A percentile compares a stretch with the other conserved stretches of the same genome.
Evolutionary conservation across 1,140 invertebrate species (phyloP).

Genomic region (Polypedilum vanderplanki): DNA sequence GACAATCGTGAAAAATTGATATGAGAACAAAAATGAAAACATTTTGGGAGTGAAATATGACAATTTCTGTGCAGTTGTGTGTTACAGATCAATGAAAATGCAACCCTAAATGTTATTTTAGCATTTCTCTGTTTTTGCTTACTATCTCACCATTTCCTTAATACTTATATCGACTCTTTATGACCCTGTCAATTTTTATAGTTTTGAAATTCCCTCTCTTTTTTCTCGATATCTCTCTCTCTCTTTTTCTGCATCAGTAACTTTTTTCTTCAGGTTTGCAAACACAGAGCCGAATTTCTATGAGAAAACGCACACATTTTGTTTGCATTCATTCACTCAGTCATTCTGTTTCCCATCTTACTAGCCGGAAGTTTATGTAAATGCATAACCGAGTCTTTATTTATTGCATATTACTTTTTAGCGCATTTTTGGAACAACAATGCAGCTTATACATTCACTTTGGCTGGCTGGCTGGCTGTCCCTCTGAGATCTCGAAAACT

Average conservation of each 20-base stretch:
- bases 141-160: neutral
- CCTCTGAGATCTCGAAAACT: too few species aligned
- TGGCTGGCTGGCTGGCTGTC: too few species aligned
- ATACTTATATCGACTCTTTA: neutral
- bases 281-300: neutral
- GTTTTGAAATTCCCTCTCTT: neutral
- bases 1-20: neutral
- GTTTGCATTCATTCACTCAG: neutral
- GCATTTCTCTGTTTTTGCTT: neutral
- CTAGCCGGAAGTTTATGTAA: neutral
- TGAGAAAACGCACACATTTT: neutral
- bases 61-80: neutral
- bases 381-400: neutral
- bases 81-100: constrained; percentile 24
- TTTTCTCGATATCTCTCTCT: too few species aligned
- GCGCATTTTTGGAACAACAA: neutral
- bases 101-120: constrained; percentile 24
- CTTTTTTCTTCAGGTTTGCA: neutral
- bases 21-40: neutral
- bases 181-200: constrained; percentile 11
- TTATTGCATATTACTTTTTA: neutral
- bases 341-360: neutral
- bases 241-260: neutral
- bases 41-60: neutral
- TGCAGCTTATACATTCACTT: too few species aligned